Evolutionary conservation across 2,888 invertebrate species (phyloP), one percentile per base, ranked within the genome.

Genomic region (Disparrhopalites patrizii): DNA sequence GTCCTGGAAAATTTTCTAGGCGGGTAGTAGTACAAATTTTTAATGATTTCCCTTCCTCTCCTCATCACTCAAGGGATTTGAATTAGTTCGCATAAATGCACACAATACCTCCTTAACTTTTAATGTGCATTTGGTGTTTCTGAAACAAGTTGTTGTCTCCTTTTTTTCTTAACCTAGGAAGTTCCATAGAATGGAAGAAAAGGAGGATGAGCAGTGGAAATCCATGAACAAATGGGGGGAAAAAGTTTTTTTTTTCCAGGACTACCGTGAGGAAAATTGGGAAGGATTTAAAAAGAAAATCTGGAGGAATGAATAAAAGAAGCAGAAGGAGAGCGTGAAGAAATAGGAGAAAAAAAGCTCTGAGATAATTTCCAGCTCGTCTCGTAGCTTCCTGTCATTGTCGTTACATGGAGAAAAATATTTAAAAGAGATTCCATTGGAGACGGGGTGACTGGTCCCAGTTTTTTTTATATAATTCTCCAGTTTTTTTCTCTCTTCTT

Each of bases 321-420:
- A n/a, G n/a, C n/a, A n/a, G n/a, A n/a, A n/a, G n/a, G n/a, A n/a
- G n/a, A n/a, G n/a, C n/a, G n/a, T n/a, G n/a, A n/a, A 47, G 47
- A 47, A 47, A 3, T 3, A 3, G 8, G 3, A 47, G 47, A 20
- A 43, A 10, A n/a, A 43, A n/a, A 5, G 20, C 43, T 10, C 7
- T 5, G 7, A 20, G 43, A 58, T 58, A 57, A 57, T 20, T 61
- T 61, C 43, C 15, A 28, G 25, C 38, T 28, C 38, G 40, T 43
- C 60, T 33, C 43, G 60, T 61, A 61, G 60, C 60, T 61, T 50
- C 60, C 60, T 61, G 60, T 50, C 60, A 61, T 50, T 61, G 50
- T 33, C 60, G 51, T 61, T 61, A 61, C 47, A 33, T 31, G 20
- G n/a, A 23, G n/a, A 47, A 23, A 61, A 50, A 56, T 56, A 36